Percentiles rank a stretch among this genome's conserved stretches.
phyloP scores from a whole-genome alignment of 2,888 invertebrate species.

The Iselma pallidipennis region DNA sequence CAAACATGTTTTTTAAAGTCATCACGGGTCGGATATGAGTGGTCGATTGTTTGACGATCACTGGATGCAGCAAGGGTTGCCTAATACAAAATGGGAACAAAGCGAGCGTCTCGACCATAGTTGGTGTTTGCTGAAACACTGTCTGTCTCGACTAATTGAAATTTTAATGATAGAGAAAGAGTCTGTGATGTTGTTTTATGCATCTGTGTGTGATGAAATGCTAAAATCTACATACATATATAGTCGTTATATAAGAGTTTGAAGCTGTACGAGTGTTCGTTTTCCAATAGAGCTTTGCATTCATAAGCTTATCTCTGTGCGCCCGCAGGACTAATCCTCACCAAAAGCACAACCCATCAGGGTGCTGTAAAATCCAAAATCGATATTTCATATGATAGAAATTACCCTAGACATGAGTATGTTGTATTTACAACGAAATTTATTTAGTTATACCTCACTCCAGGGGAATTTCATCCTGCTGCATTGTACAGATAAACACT shows the following conservation, averaged over 20 bases:
- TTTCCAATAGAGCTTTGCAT: constrained; percentile 44
- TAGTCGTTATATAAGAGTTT: constrained; percentile 2
- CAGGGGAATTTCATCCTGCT: constrained; percentile 31
- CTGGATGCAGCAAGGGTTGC: no score
- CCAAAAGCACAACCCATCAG: constrained; percentile 38
- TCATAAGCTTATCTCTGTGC: constrained; percentile 44
- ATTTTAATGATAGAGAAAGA: constrained; percentile 1
- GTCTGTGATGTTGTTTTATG: not conserved
- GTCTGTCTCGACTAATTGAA: not conserved
- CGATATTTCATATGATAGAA: constrained; percentile 40
- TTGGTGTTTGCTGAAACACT: not conserved
- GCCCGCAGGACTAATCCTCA: constrained; percentile 44
- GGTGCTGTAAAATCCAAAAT: constrained; percentile 41
- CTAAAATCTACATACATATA: not conserved
- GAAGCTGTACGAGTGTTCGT: constrained; percentile 31
- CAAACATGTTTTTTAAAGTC: no score
- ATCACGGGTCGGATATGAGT: no score
- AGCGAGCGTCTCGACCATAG: no score
- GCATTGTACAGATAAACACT: constrained; percentile 35
- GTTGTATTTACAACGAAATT: constrained; percentile 21
- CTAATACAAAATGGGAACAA: no score
- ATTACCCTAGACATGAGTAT: constrained; percentile 13
- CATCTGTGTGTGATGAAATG: not conserved
- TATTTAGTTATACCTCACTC: constrained; percentile 30
- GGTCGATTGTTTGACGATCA: no score